A percentile compares a stretch with the other conserved stretches of the same genome.
Evolutionary conservation across 2,113 vertebrate species (phyloP).

Genomic region (Anarrhichthys ocellatus): DNA sequence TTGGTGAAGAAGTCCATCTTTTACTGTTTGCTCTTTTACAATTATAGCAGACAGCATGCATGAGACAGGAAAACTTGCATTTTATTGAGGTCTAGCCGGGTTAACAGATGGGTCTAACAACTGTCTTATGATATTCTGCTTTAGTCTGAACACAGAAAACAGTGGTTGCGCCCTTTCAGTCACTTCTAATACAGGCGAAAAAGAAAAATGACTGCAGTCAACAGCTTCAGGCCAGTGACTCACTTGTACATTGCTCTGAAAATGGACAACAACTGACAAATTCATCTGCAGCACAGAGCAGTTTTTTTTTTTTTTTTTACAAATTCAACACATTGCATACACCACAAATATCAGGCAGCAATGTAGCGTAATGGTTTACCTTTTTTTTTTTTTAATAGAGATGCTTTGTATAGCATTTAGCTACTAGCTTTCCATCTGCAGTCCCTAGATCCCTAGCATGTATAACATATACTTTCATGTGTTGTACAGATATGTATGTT

Average conservation of each 20-base stretch:
- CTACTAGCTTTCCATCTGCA: constrained; percentile 19
- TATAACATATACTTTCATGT: neutral
- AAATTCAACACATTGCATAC: neutral
- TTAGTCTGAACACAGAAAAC: constrained; percentile 36
- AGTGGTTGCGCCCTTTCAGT: constrained; percentile 66
- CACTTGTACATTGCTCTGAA: constrained; percentile 61
- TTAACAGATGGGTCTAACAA: constrained; percentile 25
- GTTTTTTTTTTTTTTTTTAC: constrained; percentile 1
- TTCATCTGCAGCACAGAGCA: constrained; percentile 21
- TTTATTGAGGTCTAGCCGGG: constrained; percentile 8
- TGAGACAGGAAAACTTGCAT: neutral
- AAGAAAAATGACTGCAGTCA: constrained; percentile 62
- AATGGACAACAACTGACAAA: constrained; percentile 59
- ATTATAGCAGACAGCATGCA: neutral
- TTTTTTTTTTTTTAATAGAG: neutral
- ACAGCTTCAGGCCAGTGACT: constrained; percentile 77
- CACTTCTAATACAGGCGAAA: constrained; percentile 65
- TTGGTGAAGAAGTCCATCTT: neutral
- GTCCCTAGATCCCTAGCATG: neutral
- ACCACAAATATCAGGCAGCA: neutral
- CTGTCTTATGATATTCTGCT: constrained; percentile 32
- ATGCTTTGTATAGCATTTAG: neutral
- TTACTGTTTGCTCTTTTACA: neutral
- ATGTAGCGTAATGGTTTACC: neutral
- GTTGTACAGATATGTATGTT: neutral